Conservation (phyloP, 2,797 vertebrate species). For the Anguilla megastoma region DNA sequence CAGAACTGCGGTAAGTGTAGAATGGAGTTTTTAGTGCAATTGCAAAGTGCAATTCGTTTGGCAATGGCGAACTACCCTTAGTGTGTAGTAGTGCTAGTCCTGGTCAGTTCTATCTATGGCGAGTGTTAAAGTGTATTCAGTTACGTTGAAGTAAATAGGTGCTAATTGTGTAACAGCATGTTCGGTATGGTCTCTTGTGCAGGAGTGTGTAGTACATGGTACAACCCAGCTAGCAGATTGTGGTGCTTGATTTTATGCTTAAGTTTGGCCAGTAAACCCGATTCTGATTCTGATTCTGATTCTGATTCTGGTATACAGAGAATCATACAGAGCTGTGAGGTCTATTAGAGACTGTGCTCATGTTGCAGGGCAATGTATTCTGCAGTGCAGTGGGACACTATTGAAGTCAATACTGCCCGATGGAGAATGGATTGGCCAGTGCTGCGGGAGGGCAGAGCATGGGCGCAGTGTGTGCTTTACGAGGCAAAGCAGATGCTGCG, state of each 20-base stretch:
- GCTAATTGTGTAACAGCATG: background rate
- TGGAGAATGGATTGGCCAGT: background rate
- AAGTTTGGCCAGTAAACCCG: too few species aligned
- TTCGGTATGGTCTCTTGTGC: background rate
- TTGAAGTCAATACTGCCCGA: background rate
- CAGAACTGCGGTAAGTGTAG: background rate
- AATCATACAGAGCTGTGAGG: background rate
- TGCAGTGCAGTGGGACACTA: background rate
- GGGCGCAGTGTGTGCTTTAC: constrained; percentile 10
- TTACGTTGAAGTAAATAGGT: background rate
- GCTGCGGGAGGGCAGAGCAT: background rate
- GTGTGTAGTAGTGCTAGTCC: background rate
- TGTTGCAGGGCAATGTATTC: background rate
- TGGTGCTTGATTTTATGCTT: background rate
- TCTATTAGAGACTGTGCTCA: background rate
- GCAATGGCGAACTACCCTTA: background rate
- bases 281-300: too few species aligned
- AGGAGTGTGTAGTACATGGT: background rate
- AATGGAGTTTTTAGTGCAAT: background rate
- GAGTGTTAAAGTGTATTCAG: background rate
- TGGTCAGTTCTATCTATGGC: background rate
- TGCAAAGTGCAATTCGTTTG: background rate
- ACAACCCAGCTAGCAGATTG: background rate
- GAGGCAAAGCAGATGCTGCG: constrained; percentile 29
- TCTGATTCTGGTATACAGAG: background rate